Base-by-base conservation (phyloP, 2,797 vertebrate species). In the Liparis tanakae region DNA sequence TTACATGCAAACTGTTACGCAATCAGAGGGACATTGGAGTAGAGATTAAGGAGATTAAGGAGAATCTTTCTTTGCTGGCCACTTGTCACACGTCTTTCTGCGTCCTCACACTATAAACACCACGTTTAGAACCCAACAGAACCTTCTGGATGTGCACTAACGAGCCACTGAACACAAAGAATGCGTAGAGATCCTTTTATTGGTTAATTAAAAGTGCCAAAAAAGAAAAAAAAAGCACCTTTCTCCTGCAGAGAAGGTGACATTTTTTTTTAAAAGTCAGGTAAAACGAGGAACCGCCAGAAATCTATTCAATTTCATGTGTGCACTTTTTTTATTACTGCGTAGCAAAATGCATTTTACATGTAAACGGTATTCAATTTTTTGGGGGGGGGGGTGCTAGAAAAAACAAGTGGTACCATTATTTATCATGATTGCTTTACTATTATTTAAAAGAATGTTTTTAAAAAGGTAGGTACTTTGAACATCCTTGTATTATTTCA, bases 401-500 rank as follows among this genome's bases (percentile, higher is more conserved):
- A 90, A 71, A 30, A 48, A 91, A 92, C 84, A 91, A 82, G 25
- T 78, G 72, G 79, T 92, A 93, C 88, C 85, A 89, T 91, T 94
- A 94, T 94, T 95, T 94, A 94, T 94, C 93, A 89, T 87, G 71
- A 91, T 59, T 30, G 87, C 86, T 94, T 92, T 87, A 88, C 86
- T 43, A 74, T 79, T 84, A 86, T 88, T 94, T 93, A 70, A 83
- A 82, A 89, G 89, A 83, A 88, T 90, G 92, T 94, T 92, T 88
- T 30, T 30, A 1, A 30, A 84, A 93, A 87, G 74, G 88, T 88
- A 83, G 86, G 90, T 86, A 90, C 91, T 93, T 91, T 80, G 85
- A 91, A 92, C 92, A 92, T 92, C 85, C 87, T 90, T 91, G 88
- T 93, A 93, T 92, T 91, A 93, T 94, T 93, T 94, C 92, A 93